Evolutionary conservation across 2,797 vertebrate species (phyloP).

Genomic region (Eulemur coronatus): DNA sequence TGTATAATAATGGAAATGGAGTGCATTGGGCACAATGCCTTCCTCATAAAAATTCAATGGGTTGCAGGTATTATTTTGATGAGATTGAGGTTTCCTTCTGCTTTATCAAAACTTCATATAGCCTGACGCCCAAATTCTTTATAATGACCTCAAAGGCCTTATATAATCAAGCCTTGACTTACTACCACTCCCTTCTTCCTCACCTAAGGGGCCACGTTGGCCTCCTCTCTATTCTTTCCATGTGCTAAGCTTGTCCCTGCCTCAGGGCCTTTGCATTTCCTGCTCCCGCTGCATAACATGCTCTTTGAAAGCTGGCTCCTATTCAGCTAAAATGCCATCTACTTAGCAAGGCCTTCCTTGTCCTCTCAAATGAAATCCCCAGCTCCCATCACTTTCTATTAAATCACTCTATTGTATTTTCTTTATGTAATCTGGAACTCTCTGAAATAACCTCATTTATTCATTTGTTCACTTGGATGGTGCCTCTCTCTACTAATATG

Average conservation of each 20-base stretch:
- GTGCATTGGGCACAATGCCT: not conserved
- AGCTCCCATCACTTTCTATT: not conserved
- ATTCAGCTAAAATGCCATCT: not conserved
- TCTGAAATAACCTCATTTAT: slow-evolving; percentile 3
- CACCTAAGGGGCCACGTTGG: not conserved
- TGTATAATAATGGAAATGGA: not conserved
- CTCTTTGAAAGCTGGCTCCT: not conserved
- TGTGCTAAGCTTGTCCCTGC: not conserved
- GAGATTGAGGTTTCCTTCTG: not conserved
- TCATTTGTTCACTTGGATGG: not conserved
- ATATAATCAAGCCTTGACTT: not conserved
- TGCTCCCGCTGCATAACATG: not conserved
- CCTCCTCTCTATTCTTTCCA: not conserved
- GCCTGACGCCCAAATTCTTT: not conserved
- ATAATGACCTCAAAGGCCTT: not conserved
- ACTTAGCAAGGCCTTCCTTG: not conserved
- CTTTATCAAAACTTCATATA: not conserved
- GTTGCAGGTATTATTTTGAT: not conserved
- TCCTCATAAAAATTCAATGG: not conserved
- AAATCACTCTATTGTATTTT: not conserved
- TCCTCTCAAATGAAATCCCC: not conserved
- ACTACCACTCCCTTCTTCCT: not conserved
- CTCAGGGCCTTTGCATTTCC: not conserved
- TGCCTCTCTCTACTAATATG: not conserved
- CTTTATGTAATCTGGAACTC: not conserved